phyloP scores from a whole-genome alignment of 1,140 invertebrate species.

The Papilio machaon region DNA sequence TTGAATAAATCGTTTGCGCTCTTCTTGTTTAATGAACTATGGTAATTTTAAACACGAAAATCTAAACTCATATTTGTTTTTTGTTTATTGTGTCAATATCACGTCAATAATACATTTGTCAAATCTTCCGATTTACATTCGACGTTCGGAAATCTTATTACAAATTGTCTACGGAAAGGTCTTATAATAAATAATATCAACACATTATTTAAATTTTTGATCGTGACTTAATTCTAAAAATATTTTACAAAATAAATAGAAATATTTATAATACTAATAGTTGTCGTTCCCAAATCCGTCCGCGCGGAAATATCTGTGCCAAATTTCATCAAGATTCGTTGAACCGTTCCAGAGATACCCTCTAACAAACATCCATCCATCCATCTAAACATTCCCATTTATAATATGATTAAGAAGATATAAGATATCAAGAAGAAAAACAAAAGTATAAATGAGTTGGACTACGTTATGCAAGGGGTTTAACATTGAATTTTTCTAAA shows the following conservation, averaged over 20 bases:
- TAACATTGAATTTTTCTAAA: too few species aligned
- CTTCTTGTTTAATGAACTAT: conserved; percentile 32
- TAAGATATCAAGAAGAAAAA: too few species aligned
- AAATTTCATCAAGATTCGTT: too few species aligned
- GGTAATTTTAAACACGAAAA: conserved; percentile 26
- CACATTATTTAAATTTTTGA: conserved; percentile 16
- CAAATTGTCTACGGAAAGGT: not conserved
- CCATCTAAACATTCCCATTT: too few species aligned
- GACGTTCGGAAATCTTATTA: conserved; percentile 29
- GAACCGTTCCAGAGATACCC: too few species aligned
- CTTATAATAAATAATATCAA: conserved; percentile 6
- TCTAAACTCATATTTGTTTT: not conserved
- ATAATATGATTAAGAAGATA: too few species aligned
- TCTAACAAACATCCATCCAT: too few species aligned
- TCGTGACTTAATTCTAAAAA: not conserved
- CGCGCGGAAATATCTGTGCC: too few species aligned
- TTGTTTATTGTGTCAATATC: conserved; percentile 21
- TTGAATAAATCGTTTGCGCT: conserved; percentile 9
- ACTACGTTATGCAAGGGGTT: too few species aligned
- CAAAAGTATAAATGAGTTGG: too few species aligned
- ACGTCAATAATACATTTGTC: conserved; percentile 7
- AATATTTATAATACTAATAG: too few species aligned
- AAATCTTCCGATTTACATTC: not conserved
- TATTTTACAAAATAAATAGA: not conserved
- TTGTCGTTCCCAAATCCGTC: too few species aligned